phyloP scores from a whole-genome alignment of 2,888 invertebrate species.

The Sphecodes monilicornis region DNA sequence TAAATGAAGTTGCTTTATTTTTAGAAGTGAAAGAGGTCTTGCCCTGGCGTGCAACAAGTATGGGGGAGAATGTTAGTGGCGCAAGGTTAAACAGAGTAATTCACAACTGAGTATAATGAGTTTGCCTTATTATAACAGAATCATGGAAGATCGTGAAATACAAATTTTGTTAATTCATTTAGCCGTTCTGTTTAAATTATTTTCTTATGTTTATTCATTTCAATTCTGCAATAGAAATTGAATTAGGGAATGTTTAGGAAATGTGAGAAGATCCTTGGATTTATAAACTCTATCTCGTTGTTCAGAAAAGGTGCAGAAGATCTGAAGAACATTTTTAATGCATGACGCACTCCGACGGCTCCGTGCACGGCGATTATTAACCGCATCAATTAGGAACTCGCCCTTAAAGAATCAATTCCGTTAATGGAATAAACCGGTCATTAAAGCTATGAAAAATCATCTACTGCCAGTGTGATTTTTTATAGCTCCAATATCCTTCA shows the following conservation, averaged over 20 bases:
- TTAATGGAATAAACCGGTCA: conserved; percentile 11
- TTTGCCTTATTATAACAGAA: neutral
- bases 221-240: neutral
- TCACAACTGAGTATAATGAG: neutral
- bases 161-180: neutral
- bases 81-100: conserved; percentile 12
- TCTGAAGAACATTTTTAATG: conserved; percentile 25
- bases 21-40: neutral
- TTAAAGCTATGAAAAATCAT: neutral
- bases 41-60: conserved; percentile 8
- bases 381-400: conserved; percentile 46
- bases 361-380: conserved; percentile 45
- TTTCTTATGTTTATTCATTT: neutral
- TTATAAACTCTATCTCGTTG: neutral
- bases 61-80: conserved; percentile 9
- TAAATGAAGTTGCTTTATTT: neutral
- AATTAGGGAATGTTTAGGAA: neutral
- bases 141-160: neutral
- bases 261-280: neutral
- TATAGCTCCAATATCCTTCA: neutral
- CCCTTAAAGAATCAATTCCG: conserved; percentile 56
- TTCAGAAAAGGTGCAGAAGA: neutral
- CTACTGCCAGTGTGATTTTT: neutral
- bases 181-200: neutral
- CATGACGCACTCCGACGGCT: conserved; percentile 31